phyloP scores from a whole-genome alignment of 2,113 vertebrate species.

The Bubo scandiacus region DNA sequence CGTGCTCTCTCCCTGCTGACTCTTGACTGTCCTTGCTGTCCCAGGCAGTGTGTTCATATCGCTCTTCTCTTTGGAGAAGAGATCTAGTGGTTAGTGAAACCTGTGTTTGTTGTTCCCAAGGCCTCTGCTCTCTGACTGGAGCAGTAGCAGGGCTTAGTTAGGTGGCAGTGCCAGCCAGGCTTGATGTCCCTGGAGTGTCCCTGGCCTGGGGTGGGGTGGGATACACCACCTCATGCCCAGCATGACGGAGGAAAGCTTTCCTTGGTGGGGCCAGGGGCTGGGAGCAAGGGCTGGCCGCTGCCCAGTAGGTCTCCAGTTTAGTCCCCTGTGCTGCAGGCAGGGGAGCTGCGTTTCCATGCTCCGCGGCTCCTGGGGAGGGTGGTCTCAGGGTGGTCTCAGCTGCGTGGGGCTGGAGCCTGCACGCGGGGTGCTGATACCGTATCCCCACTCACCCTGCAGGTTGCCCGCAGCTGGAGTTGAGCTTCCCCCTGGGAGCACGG shows the following conservation, averaged over 20 bases:
- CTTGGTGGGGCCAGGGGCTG: neutral
- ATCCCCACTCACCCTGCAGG: neutral
- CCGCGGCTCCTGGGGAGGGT: neutral
- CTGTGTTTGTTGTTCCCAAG: neutral
- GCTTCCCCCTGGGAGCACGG: neutral
- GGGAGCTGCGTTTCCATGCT: accelerated
- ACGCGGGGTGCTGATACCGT: neutral
- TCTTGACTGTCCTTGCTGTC: neutral
- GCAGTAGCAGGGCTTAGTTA: neutral
- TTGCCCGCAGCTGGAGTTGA: neutral
- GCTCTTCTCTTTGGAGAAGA: neutral
- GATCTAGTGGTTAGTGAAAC: neutral
- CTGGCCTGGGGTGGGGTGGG: neutral
- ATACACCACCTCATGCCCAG: accelerated
- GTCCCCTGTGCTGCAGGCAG: accelerated
- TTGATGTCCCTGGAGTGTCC: neutral
- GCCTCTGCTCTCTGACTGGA: neutral
- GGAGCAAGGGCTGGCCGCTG: neutral
- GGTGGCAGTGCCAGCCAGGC: neutral
- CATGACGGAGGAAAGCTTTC: accelerated
- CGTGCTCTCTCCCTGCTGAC: neutral
- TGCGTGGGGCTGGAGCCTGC: neutral
- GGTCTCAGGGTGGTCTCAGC: neutral
- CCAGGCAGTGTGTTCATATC: accelerated
- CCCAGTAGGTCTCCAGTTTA: neutral